Conservation (phyloP, 2,113 vertebrate genomes). For the Rattus norvegicus region DNA sequence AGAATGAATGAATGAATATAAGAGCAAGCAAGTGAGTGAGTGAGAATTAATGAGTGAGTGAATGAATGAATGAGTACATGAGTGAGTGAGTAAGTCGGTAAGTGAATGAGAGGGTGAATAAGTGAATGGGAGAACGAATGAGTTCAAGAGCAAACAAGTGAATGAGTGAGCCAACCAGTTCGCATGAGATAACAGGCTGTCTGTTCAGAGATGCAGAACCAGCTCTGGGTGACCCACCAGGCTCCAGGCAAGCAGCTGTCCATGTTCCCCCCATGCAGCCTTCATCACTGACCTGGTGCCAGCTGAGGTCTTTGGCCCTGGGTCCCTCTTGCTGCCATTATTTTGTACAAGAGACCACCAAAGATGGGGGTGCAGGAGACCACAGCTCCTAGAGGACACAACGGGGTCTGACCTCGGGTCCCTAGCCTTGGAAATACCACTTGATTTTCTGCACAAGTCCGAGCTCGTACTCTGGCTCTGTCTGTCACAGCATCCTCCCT, state of each 20-base stretch:
- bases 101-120: not conserved
- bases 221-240: no score
- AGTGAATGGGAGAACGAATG: no score
- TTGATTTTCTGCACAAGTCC: not conserved
- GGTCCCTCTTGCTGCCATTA: fast-evolving
- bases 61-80: not conserved
- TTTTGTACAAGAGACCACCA: not conserved
- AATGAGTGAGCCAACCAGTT: not conserved
- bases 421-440: not conserved
- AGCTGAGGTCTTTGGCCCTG: not conserved
- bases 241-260: not conserved
- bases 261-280: fast-evolving
- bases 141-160: no score
- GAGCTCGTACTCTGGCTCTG: not conserved
- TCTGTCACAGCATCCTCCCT: not conserved
- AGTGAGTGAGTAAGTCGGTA: fast-evolving
- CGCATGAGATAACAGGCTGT: not conserved
- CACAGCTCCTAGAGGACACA: not conserved
- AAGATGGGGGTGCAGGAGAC: not conserved
- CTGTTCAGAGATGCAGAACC: not conserved
- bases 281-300: not conserved
- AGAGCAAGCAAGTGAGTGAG: not conserved
- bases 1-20: not conserved
- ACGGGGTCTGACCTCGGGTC: not conserved
- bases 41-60: not conserved